Base-by-base conservation (phyloP, 2,888 invertebrate species). In the Tubulanus polymorphus region DNA sequence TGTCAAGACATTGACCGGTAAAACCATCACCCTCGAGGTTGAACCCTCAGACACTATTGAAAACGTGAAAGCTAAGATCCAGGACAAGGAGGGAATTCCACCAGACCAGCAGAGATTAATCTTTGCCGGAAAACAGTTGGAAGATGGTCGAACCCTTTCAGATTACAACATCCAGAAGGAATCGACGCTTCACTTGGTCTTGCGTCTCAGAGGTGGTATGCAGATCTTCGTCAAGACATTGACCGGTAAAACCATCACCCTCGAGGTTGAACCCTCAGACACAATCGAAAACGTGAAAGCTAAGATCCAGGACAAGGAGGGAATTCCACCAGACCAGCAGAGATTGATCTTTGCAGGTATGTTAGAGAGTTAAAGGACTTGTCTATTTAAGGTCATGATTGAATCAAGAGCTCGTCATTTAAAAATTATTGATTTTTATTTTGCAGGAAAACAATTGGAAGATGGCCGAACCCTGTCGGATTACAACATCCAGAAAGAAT, bases 371-470 rank as follows among this genome's bases (percentile, higher is more conserved):
- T n/a, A n/a, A n/a, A n/a, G n/a, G n/a, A n/a, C n/a, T n/a, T n/a
- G n/a, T n/a, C n/a, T n/a, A n/a, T n/a, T n/a, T n/a, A n/a, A n/a
- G n/a, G n/a, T n/a, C n/a, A n/a, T n/a, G n/a, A n/a, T n/a, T n/a
- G n/a, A n/a, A n/a, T n/a, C n/a, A n/a, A n/a, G n/a, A n/a, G n/a
- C n/a, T n/a, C n/a, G n/a, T n/a, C n/a, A n/a, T n/a, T n/a, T n/a
- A n/a, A n/a, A n/a, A n/a, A n/a, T n/a, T n/a, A n/a, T 32, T 32
- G 35, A 10, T 32, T 32, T n/a, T n/a, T n/a, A 12, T 32, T 94
- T 94, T 79, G 93, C 93, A 68, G 94, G 94, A 55, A 94, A 93
- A 79, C 95, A 95, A 81, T 81, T 95, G 73, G 94, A 94, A 82
- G 94, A 95, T 85, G 94, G 92, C 2, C 86, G 92, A 53, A 93